phyloP scores from a whole-genome alignment of 1,140 invertebrate species.

The Ooceraea biroi region DNA sequence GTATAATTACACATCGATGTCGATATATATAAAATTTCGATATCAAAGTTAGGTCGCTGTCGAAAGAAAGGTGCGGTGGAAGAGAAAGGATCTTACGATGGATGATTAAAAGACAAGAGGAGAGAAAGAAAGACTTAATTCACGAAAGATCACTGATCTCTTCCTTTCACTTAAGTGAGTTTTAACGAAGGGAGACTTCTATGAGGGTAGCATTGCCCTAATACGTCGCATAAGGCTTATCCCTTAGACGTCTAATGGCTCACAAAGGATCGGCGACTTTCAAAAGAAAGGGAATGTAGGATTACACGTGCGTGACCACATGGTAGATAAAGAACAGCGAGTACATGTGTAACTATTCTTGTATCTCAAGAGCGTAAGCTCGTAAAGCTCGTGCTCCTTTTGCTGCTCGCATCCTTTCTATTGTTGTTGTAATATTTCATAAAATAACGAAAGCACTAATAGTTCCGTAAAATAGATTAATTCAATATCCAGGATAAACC shows the following conservation, averaged over 20 bases:
- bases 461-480: too few relatives aligned
- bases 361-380: neutral
- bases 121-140: slow-evolving; percentile 10
- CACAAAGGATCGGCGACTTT: neutral
- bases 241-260: slow-evolving; percentile 68
- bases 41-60: slow-evolving; percentile 5
- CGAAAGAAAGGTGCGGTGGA: too few relatives aligned
- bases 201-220: slow-evolving; percentile 51
- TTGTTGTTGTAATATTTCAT: too few relatives aligned
- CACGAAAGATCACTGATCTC: slow-evolving; percentile 5
- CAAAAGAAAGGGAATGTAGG: slow-evolving; percentile 2
- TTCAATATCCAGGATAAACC: too few relatives aligned
- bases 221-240: slow-evolving; percentile 69
- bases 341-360: neutral
- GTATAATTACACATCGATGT: neutral
- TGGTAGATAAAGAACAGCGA: neutral
- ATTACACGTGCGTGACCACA: neutral
- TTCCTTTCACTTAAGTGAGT: slow-evolving; percentile 38
- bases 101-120: slow-evolving; percentile 32
- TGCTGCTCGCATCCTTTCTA: too few relatives aligned
- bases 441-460: too few relatives aligned
- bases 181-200: slow-evolving; percentile 60
- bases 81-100: neutral
- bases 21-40: slow-evolving; percentile 3
- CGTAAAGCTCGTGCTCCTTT: too few relatives aligned